phyloP scores from a whole-genome alignment of 2,797 vertebrate genomes.

The Pseudochirops cupreus region DNA sequence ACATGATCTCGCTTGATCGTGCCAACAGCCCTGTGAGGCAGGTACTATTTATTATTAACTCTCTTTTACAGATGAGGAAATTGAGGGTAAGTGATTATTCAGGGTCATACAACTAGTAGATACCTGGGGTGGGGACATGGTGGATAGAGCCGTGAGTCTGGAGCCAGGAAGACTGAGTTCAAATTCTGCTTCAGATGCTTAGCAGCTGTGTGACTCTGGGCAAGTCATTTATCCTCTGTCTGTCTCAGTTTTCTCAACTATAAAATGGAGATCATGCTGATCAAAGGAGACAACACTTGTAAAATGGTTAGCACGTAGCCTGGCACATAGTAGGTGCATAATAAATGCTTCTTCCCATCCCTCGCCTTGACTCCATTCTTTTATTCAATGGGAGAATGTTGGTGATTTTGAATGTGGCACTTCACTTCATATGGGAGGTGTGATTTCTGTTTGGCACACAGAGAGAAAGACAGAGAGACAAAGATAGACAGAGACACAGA shows the following conservation, averaged over 20 bases:
- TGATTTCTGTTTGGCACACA: not conserved
- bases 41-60: not conserved
- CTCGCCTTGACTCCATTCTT: not conserved
- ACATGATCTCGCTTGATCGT: not conserved
- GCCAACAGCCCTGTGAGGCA: not conserved
- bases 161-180: not conserved
- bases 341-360: not conserved
- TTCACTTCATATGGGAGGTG: not conserved
- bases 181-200: not conserved
- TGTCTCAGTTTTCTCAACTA: not conserved
- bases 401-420: not conserved
- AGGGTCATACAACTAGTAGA: not conserved
- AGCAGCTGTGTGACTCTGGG: not conserved
- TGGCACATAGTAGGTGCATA: not conserved
- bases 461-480: not conserved
- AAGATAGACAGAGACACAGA: not conserved
- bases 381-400: not conserved
- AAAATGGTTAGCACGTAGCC: not conserved
- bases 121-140: too few species aligned
- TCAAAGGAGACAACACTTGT: not conserved
- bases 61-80: not conserved
- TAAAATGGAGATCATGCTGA: not conserved
- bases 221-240: not conserved
- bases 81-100: not conserved
- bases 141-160: not conserved